Base-by-base conservation (phyloP, 23 tunicate species). In the Ciona savignyi region DNA sequence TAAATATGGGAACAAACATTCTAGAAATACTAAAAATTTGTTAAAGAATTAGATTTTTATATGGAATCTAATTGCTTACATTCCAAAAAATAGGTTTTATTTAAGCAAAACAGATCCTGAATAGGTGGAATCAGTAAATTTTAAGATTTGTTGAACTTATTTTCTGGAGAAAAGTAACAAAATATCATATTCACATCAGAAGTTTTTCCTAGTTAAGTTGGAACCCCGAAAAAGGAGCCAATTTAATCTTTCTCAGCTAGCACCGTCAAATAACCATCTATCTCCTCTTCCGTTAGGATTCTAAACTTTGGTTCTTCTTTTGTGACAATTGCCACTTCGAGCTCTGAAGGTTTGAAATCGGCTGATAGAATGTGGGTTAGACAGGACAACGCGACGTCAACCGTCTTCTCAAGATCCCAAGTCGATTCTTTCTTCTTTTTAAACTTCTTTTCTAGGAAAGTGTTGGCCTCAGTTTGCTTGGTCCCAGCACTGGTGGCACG, bases 401-500 rank as follows among this genome's bases (percentile, higher is more conserved):
- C 70, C 32, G 78, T 71, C 28, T 73, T 72, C 33, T 89, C 85
- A 4, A 89, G 30, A 61, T 82, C 77, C 96, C 96, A 89, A 1
- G 67, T 25, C 0, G 74, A 3, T 22, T 92, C 87, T 62, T 81
- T 81, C 84, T 92, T 92, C 65, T 92, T 92, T 77, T 86, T 86
- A 0, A 92, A 25, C 51, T 92, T 92, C 72, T 92, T 92, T 67
- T 92, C 98, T 21, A 92, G 72, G 63, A 85, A 92, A 3, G 85
- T 92, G 75, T 86, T 92, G 2, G 98, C 98, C 77, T 92, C 98
- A 56, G 93, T 92, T 49, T 92, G 98, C 72, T 92, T 92, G 32
- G 77, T 84, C 2, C 98, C 98, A 29, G 91, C 93, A 35, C 87
- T 81, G 73, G 84, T 78, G 0, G 98, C 98, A n/a, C 86, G 76